Conservation (phyloP, 2,888 invertebrate genomes). For the Phaedon cochleariae region DNA sequence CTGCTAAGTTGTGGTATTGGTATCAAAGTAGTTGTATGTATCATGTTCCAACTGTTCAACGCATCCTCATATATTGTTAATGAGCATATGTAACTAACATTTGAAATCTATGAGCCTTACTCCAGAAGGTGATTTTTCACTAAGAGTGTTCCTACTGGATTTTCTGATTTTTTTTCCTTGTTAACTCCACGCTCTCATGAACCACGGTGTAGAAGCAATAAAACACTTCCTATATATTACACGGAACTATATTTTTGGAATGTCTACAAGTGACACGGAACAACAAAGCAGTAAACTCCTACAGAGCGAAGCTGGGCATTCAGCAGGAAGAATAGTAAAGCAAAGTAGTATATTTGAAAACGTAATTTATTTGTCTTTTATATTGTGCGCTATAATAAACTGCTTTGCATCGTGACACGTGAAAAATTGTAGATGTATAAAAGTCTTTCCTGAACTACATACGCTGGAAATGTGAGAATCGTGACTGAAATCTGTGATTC, state of each 20-base stretch:
- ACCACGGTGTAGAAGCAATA: background rate
- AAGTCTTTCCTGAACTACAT: slow-evolving; percentile 49
- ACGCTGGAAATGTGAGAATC: slow-evolving; percentile 54
- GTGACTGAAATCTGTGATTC: slow-evolving; percentile 54
- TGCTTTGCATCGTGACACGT: slow-evolving; percentile 3
- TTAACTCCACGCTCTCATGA: background rate
- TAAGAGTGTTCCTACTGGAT: background rate
- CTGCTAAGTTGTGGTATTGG: too few species aligned
- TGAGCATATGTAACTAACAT: too few species aligned
- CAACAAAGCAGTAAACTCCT: background rate
- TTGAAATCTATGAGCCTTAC: too few species aligned
- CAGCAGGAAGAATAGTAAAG: background rate
- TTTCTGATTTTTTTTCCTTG: background rate
- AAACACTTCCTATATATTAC: background rate
- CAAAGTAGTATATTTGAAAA: slow-evolving; percentile 16
- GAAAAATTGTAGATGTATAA: slow-evolving; percentile 34
- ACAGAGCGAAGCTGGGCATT: background rate
- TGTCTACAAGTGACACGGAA: background rate
- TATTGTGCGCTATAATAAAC: slow-evolving; percentile 14
- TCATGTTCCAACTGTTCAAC: too few species aligned
- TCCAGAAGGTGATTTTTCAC: background rate
- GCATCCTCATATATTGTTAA: too few species aligned
- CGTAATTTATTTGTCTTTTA: slow-evolving; percentile 34
- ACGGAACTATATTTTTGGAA: background rate
- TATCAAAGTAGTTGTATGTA: too few species aligned